Evolutionary conservation across 1,140 invertebrate genomes (phyloP), one percentile per base, ranked within the genome.

Genomic region (Drosophila ironensis): DNA sequence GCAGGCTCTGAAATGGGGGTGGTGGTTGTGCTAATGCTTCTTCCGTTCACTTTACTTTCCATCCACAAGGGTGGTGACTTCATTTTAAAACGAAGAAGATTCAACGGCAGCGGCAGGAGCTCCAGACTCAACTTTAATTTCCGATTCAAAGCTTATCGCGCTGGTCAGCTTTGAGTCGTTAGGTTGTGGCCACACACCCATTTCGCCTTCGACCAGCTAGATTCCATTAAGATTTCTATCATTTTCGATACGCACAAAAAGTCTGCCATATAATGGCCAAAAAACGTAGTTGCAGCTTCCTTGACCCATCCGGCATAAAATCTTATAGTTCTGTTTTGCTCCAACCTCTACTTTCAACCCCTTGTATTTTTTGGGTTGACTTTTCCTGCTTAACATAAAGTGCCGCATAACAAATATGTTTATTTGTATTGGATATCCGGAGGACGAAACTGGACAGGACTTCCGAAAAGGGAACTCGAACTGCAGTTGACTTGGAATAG

Each of bases 371-470:
- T n/a, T 1, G 28, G n/a, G 28, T 30, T n/a, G 9, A 2, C 9
- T 33, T 22, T 22, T 12, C 33, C 33, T 73, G 77, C 77, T 69
- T 72, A 81, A 59, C 77, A 76, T 76, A 86, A 87, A 87, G 73
- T 80, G 81, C 71, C 51, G 84, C 84, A 88, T 88, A 88, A 88
- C 84, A 88, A 88, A 88, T 88, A 68, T 88, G 84, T 88, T 88
- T 88, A 87, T 82, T 82, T 84, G 78, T 84, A 76, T 72, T 72
- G 35, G 37, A 84, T 72, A 77, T 82, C 80, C 78, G 78, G 11
- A 24, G 41, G 28, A 28, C 30, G 4, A 12, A 33, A 12, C 75
- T 63, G 35, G 37, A 45, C 52, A 48, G 51, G 54, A 73, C 71
- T 80, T 77, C 73, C 74, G 61, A 22, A 37, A 54, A 46, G 69